Evolutionary conservation across 2,797 vertebrate species (phyloP), one percentile per base, ranked within the genome.

Genomic region (Acomys russatus): DNA sequence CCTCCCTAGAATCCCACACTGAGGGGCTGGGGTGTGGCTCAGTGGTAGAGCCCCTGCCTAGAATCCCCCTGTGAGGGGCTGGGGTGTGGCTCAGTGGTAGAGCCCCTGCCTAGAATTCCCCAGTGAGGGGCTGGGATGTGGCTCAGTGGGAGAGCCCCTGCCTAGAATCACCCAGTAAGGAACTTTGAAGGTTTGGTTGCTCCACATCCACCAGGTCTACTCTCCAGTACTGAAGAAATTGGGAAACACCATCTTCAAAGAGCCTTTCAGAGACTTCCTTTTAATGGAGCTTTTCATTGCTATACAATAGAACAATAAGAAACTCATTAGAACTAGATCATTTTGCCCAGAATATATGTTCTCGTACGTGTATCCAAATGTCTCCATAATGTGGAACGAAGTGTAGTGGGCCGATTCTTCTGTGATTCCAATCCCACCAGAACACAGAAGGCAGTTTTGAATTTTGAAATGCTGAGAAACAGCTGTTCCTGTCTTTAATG

Each of bases 361-460:
- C 78, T 30, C 30, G 59, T 61, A 7, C 77, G 77, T 77, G 28
- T 35, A 22, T 74, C 79, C 63, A 92, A 68, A 83, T 18, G 44
- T 66, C 68, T 92, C 15, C 12, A 49, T 64, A 61, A 79, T 63
- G 71, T 44, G 17, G 87, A 93, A 87, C 49, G 63, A 23, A 49
- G 9, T n/a, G 49, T 64, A 77, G 61, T 20, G 85, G 35, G 49
- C 74, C 12, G 49, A 64, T 35, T 74, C 54, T 76, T 73, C 79
- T 70, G 44, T 9, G 20, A 30, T 66, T 74, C 77, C 64, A 80
- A 35, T 91, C 86, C 94, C 79, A 64, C 61, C 70, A 79, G 85
- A 94, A 88, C 90, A 93, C 63, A 83, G 91, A 97, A 96, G 33
- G 15, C 8, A 9, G 90, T 80, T 95, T 54, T 93, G 51, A 76